phyloP scores from a whole-genome alignment of 2,797 vertebrate genomes.

The Micromesistius poutassou region DNA sequence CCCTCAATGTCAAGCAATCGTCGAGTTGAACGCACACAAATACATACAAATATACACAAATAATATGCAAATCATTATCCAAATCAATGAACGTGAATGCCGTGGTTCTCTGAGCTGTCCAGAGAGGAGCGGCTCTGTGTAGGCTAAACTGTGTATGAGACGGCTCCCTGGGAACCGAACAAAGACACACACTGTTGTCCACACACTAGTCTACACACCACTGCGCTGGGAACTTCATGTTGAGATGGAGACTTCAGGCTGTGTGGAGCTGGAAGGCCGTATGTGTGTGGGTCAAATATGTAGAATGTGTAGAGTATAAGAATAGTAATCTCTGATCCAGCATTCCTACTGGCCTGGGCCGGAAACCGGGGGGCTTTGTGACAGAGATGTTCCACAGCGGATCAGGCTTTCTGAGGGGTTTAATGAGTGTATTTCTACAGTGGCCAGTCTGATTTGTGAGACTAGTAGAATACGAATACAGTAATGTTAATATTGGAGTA shows the following conservation, averaged over 20 bases:
- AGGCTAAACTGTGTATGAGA: background rate
- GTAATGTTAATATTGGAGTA: background rate
- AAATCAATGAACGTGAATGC: background rate
- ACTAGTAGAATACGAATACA: background rate
- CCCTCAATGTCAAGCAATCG: background rate
- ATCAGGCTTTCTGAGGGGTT: background rate
- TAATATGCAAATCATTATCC: background rate
- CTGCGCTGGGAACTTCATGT: background rate
- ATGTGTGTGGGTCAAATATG: background rate
- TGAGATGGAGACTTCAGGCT: background rate
- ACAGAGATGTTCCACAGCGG: background rate
- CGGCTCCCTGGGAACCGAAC: background rate
- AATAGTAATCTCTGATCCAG: background rate
- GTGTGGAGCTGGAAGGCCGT: background rate
- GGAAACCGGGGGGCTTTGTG: background rate
- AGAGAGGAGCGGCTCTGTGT: background rate
- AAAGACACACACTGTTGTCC: background rate
- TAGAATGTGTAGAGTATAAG: background rate
- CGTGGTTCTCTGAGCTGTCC: background rate
- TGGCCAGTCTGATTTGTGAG: background rate
- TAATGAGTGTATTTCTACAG: background rate
- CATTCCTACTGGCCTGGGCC: background rate
- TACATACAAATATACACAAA: background rate
- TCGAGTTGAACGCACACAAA: background rate
- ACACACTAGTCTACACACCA: background rate